A percentile compares a stretch with the other conserved stretches of the same genome.
Conservation (phyloP, 2,797 vertebrate species). For the Oreonectes daqikongensis region DNA sequence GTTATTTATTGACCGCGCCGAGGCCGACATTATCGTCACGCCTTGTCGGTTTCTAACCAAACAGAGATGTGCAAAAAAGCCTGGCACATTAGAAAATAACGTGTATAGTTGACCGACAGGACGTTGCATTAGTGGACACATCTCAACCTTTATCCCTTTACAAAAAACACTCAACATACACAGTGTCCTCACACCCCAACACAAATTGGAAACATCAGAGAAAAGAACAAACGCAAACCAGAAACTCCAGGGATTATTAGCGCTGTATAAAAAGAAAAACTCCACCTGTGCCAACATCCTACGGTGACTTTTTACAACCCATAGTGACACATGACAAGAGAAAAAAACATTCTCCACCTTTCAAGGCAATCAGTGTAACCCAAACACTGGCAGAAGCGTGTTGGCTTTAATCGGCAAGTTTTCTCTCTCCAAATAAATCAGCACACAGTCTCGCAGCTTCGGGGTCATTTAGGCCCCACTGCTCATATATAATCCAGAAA, state of each 20-base stretch:
- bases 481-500: conserved; percentile 11
- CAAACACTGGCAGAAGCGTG: conserved; percentile 27
- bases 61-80: too few relatives aligned
- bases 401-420: conserved; percentile 16
- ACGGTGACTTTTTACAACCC: conserved; percentile 17
- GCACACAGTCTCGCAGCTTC: background rate
- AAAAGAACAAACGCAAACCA: conserved; percentile 42
- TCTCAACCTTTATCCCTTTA: conserved; percentile 45
- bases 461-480: conserved; percentile 10
- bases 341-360: conserved; percentile 11
- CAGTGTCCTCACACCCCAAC: conserved; percentile 50
- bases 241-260: conserved; percentile 39
- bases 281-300: conserved; percentile 40
- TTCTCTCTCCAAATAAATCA: conserved; percentile 40
- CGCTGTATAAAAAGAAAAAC: background rate
- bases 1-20: conserved; percentile 60
- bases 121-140: conserved; percentile 9
- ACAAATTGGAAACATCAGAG: conserved; percentile 71
- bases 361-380: conserved; percentile 33
- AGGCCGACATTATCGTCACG: conserved; percentile 51
- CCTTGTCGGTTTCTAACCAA: too few relatives aligned
- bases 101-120: too few relatives aligned
- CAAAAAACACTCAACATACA: conserved; percentile 24
- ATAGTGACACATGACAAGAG: conserved; percentile 21
- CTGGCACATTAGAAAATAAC: too few relatives aligned